Conservation (phyloP, 2,797 vertebrate genomes). For the Stomatorhinus walkeri region DNA sequence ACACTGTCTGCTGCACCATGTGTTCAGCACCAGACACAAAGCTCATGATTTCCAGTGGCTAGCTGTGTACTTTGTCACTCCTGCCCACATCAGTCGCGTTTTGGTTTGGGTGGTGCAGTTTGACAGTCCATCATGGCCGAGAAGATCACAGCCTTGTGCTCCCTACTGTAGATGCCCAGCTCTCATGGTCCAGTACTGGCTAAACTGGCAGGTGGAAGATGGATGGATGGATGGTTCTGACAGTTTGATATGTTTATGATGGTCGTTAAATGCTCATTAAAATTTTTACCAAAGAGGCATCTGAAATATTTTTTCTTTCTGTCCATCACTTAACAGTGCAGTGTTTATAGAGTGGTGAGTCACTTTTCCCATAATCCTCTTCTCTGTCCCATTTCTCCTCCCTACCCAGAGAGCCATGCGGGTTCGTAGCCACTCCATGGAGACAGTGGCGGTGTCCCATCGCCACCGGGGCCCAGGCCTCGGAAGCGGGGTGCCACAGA, state of each 20-base stretch:
- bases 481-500: slow-evolving; percentile 70
- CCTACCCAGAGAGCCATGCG: slow-evolving; percentile 58
- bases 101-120: background rate
- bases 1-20: background rate
- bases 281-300: background rate
- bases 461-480: slow-evolving; percentile 71
- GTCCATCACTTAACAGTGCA: background rate
- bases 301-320: background rate
- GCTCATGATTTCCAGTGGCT: background rate
- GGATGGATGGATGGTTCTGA: background rate
- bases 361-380: background rate
- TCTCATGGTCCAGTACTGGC: background rate
- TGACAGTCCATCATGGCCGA: background rate
- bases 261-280: background rate
- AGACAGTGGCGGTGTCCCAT: slow-evolving; percentile 79
- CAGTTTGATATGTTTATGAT: background rate
- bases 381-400: background rate
- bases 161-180: background rate
- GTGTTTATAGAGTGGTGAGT: background rate
- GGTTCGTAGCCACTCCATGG: slow-evolving; percentile 65
- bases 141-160: background rate
- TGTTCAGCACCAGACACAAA: background rate
- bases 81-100: background rate
- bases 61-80: background rate
- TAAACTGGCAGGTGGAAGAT: background rate